These are phyloP conservation scores for Aphrocallistes beatrix DNA, from an alignment of 37 sponge, comb jelly and placozoan genomes.

Conservation along the genomic window DNA sequence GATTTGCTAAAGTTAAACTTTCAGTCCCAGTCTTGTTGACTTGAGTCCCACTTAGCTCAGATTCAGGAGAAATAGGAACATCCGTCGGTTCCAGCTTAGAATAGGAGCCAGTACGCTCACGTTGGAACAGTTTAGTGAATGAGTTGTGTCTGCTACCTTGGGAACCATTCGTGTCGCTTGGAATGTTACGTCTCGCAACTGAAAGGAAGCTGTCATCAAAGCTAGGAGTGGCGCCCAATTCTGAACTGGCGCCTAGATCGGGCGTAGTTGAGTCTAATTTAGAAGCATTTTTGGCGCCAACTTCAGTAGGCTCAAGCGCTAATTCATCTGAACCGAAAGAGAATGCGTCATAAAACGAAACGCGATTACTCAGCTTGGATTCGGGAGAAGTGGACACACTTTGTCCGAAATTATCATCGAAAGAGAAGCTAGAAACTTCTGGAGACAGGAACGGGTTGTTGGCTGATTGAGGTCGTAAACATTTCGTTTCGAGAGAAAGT, in stretches of 20 bases:
- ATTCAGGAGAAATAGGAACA: neutral
- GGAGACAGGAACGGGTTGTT: neutral
- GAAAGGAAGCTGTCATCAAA: neutral
- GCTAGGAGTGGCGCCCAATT: neutral
- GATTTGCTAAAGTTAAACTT: neutral
- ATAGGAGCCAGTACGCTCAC: neutral
- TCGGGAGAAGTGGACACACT: neutral
- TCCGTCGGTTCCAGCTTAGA: neutral
- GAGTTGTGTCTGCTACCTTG: neutral
- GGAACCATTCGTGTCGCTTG: neutral
- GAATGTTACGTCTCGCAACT: neutral
- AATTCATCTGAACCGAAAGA: neutral
- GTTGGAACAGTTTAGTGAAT: constrained; percentile 3
- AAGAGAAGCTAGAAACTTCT: neutral
- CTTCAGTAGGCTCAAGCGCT: neutral
- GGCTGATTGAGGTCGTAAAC: neutral
- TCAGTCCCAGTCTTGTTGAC: neutral
- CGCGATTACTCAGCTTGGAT: neutral
- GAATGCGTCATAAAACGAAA: neutral
- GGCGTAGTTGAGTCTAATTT: neutral
- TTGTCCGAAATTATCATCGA: neutral
- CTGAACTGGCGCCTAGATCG: neutral
- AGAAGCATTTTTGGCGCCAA: no score
- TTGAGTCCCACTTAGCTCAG: neutral
- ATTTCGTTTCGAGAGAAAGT: neutral